Base-by-base conservation (phyloP, 2,888 invertebrate species). In the Andrena trimmerana region DNA sequence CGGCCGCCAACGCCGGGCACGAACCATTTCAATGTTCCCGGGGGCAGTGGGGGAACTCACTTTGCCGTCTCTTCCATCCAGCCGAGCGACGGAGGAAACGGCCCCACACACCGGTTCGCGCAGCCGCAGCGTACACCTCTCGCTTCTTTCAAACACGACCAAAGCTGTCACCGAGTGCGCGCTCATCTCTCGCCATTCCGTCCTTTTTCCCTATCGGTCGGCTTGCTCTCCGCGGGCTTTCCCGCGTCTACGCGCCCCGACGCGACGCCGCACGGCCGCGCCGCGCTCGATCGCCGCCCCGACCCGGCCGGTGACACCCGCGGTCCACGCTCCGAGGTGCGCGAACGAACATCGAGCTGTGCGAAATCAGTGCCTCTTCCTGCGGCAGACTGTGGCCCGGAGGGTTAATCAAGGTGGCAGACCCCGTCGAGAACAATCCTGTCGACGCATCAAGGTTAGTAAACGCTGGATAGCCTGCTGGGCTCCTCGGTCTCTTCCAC, bases 91-190 rank as follows among this genome's bases (percentile, higher is more conserved):
- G 71, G 68, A 72, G 66, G 84, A 81, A 87, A 85, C 88, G 82
- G 81, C 73, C 80, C 89, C 81, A 65, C 93, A 94, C 91, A 94
- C 91, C 91, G 92, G 92, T 93, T 92, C 92, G 92, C 93, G 93
- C 93, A 93, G 92, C 90, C 93, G 94, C 93, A 92, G 87, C 91
- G 93, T 92, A 90, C 92, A 91, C 91, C 91, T 91, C 88, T 86
- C 76, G 77, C 73, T 85, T 79, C 72, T 74, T 84, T 71, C 59
- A 59, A 69, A 50, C 75, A 54, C 76, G 67, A 65, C 8, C 60
- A 24, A 62, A 72, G 31, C 62, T 29, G 27, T 10, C 52, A 7
- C 36, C 57, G 50, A 31, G 66, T 65, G 72, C 62, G 33, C 60
- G 31, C 59, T 50, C 62, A 48, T 52, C 48, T 59, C 29, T 20